Percentiles rank a stretch among this genome's conserved stretches.
These are phyloP conservation scores for Rostratula benghalensis DNA, from an alignment of 2,113 vertebrate genomes.

Conservation along the genomic window DNA sequence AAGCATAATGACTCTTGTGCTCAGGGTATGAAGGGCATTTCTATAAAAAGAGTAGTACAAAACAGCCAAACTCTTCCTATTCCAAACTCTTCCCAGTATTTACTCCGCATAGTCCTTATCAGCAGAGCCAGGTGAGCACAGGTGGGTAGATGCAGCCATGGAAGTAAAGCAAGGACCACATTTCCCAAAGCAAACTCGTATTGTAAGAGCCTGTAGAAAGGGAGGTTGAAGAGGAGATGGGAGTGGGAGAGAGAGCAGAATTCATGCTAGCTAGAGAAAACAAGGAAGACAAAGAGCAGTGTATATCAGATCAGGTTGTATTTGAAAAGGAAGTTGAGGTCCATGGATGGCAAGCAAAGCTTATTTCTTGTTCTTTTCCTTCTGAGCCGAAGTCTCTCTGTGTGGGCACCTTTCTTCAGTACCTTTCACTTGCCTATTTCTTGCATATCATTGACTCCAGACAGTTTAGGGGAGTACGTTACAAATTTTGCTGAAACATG, in stretches of 20 bases:
- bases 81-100: too few species aligned
- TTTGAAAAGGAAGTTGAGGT: background rate
- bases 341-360: background rate
- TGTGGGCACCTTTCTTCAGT: background rate
- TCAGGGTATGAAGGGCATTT: conserved; percentile 42
- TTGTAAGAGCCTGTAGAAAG: background rate
- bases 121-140: background rate
- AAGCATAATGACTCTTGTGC: background rate
- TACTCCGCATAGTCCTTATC: background rate
- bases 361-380: background rate
- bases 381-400: background rate
- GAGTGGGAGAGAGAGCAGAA: background rate
- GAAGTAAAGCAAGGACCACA: background rate
- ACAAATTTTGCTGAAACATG: background rate
- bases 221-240: background rate
- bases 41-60: background rate
- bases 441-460: background rate
- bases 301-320: background rate
- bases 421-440: background rate
- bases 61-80: background rate
- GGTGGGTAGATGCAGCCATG: background rate
- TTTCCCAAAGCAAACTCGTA: background rate
- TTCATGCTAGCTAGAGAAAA: background rate
- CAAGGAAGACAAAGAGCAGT: background rate
- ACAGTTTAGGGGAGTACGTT: background rate